These are phyloP conservation scores for Glaucopsyche alexis DNA, from an alignment of 2,888 invertebrate genomes.

Conservation along the genomic window DNA sequence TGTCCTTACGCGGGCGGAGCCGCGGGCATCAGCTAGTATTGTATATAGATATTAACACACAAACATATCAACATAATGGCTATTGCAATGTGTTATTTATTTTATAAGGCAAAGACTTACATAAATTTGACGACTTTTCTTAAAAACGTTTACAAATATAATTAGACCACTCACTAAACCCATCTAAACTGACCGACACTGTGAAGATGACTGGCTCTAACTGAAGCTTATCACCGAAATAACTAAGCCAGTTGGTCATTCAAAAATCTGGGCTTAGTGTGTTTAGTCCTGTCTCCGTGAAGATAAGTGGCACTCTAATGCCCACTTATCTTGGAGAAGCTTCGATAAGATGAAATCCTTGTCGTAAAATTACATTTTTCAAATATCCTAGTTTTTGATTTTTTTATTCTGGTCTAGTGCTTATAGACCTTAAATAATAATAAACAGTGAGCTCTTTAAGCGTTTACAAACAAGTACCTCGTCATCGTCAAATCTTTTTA, in stretches of 20 bases:
- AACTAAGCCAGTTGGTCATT: constrained; percentile 19
- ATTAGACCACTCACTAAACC: background rate
- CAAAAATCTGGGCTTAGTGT: constrained; percentile 49
- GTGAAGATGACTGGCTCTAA: constrained; percentile 1
- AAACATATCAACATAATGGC: no score
- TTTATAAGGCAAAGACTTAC: background rate
- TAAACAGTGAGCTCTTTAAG: background rate
- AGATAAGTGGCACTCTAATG: constrained; percentile 44
- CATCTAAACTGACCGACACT: background rate
- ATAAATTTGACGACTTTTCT: background rate
- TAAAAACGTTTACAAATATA: background rate
- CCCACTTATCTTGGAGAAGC: constrained; percentile 38
- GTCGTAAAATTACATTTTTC: constrained; percentile 34
- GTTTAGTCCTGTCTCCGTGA: constrained; percentile 50
- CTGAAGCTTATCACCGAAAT: constrained; percentile 11
- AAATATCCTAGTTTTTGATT: no score
- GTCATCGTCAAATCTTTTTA: background rate
- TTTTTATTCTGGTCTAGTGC: no score
- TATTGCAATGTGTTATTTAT: no score
- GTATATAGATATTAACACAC: no score
- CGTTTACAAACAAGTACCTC: background rate
- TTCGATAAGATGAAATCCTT: constrained; percentile 42
- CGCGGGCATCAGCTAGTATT: no score
- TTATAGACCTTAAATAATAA: no score
- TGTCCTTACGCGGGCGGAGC: no score